A percentile compares a stretch with the other conserved stretches of the same genome.
phyloP scores from a whole-genome alignment of 2,797 vertebrate genomes.

The Selene dorsalis region DNA sequence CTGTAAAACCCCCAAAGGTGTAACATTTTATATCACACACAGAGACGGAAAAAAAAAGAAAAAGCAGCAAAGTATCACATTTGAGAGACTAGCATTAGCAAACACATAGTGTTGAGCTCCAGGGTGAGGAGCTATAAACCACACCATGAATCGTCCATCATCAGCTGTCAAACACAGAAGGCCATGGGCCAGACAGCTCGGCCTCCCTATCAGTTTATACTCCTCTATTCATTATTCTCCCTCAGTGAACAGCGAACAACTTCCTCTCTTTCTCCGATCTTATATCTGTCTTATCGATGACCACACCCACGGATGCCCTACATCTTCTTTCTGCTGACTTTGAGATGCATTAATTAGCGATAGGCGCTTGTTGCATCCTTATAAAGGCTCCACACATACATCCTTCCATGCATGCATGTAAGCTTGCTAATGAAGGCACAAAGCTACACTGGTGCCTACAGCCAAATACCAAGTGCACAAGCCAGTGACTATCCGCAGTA shows the following conservation, averaged over 20 bases:
- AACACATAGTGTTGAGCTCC: conserved; percentile 17
- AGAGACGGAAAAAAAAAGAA: not conserved
- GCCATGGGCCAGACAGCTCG: conserved; percentile 22
- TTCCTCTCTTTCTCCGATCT: conserved; percentile 6
- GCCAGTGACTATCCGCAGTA: not conserved
- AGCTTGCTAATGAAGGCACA: conserved; percentile 43
- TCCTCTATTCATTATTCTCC: conserved; percentile 18
- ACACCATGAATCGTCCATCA: conserved; percentile 46
- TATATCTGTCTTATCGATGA: conserved; percentile 48
- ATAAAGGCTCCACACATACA: conserved; percentile 18
- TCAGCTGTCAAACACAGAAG: conserved; percentile 42
- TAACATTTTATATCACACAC: not conserved
- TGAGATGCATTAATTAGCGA: conserved; percentile 57
- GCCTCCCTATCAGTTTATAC: conserved; percentile 17
- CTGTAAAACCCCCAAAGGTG: not conserved
- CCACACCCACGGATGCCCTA: conserved; percentile 46
- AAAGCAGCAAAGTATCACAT: not conserved
- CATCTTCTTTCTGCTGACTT: conserved; percentile 58
- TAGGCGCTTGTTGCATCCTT: conserved; percentile 34
- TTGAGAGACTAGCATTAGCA: not conserved
- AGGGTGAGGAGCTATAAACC: conserved; percentile 45
- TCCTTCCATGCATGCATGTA: conserved; percentile 23
- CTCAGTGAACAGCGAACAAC: conserved; percentile 12
- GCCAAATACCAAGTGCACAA: conserved; percentile 11
- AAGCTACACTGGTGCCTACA: conserved; percentile 11